Evolutionary conservation across 2,797 vertebrate genomes (phyloP), one percentile per base, ranked within the genome.

Genomic region (Bradypodion ventrale): DNA sequence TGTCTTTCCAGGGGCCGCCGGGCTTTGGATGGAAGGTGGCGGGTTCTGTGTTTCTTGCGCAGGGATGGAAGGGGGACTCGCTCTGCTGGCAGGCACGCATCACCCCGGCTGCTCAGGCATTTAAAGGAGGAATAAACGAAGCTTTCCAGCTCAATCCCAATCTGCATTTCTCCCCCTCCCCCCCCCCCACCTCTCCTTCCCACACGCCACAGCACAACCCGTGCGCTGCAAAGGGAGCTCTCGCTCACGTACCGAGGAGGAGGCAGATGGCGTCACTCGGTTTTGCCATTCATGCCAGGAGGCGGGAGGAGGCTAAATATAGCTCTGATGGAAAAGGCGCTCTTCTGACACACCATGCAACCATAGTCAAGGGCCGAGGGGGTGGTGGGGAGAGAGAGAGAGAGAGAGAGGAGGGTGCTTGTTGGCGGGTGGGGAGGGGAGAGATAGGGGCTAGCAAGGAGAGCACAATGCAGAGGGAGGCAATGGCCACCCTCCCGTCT

Each of bases 271-370:
- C 66, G 74, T 76, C 65, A 70, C 75, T 70, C 49, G n/a, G n/a
- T 29, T 76, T 62, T 74, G 49, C 44, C 85, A 76, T 40, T 72
- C 62, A 72, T 27, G 85, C 85, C 85, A 72, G 68, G 85, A 86
- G 85, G 78, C 75, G 69, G 59, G 44, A 37, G 78, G n/a, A 10
- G 69, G 35, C 86, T 87, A 84, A 77, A 80, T 84, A 87, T 84
- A 87, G 78, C 78, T 52, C 82, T 40, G 4, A 21, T 62, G 32
- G 77, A 83, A 83, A 40, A 49, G 44, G 68, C 78, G 1, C 27
- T 49, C 56, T 63, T 25, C 21, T 7, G 52, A 49, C 16, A 49
- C 75, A 56, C 29, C 68, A 27, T 5, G 32, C 25, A 12, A 9
- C n/a, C 1, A 29, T 16, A 35, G n/a, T 19, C 1, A 10, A 5